Conservation (phyloP, 1,140 invertebrate genomes). For the Tetraneura akinire region DNA sequence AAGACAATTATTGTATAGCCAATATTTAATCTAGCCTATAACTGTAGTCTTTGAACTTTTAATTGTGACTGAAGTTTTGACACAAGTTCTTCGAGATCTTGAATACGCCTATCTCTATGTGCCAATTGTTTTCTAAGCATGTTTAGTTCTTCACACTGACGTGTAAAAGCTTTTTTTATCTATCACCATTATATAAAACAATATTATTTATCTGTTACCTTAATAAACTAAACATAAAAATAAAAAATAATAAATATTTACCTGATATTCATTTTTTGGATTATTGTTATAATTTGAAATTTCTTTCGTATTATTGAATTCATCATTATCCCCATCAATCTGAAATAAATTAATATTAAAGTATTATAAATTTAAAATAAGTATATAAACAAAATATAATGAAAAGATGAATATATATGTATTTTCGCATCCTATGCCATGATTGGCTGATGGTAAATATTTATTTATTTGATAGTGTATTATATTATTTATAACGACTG, state of each 20-base stretch:
- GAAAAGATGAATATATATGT: too few relatives aligned
- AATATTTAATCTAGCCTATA: neutral
- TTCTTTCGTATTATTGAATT: slow-evolving; percentile 53
- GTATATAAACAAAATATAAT: too few relatives aligned
- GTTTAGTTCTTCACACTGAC: slow-evolving; percentile 77
- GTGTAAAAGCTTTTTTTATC: slow-evolving; percentile 72
- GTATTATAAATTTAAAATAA: too few relatives aligned
- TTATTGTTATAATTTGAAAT: slow-evolving; percentile 53
- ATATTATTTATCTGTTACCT: neutral
- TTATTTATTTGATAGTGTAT: too few relatives aligned
- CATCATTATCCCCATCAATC: slow-evolving; percentile 47
- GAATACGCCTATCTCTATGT: slow-evolving; percentile 73
- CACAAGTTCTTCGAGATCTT: slow-evolving; percentile 75
- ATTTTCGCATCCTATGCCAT: too few relatives aligned
- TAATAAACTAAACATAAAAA: neutral
- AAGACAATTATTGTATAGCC: neutral
- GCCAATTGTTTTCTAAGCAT: slow-evolving; percentile 73
- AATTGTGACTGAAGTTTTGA: slow-evolving; percentile 62
- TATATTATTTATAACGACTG: too few relatives aligned
- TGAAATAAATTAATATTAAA: slow-evolving; percentile 1
- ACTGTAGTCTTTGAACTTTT: slow-evolving; percentile 36
- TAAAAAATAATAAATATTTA: slow-evolving; percentile 40
- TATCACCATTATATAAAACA: slow-evolving; percentile 59
- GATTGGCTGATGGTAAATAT: too few relatives aligned
- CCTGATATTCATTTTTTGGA: slow-evolving; percentile 57